Evolutionary conservation across 2,888 invertebrate species (phyloP), one percentile per base, ranked within the genome.

Genomic region (Ophioninae sp.): DNA sequence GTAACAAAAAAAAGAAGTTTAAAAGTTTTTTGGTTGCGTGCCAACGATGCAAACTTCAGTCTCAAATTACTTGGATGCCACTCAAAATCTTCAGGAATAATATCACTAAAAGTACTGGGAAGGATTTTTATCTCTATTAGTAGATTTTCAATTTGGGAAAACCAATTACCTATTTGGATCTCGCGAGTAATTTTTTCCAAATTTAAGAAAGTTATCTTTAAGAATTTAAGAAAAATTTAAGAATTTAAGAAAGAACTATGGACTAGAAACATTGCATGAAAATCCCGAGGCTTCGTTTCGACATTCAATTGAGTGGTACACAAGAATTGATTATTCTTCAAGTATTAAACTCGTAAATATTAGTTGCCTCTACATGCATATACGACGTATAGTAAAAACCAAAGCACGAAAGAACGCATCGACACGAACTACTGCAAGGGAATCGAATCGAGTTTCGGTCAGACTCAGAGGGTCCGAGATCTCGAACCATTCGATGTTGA

Each of bases 391-490:
- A 68, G 20, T 8, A 10, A 30, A 20, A 61, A 6, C 51, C 10
- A 3, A 44, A 13, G 13, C 3, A 65, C 65, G n/a, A 67, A 71
- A 72, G 39, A 73, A 51, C 23, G 76, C 17, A 10, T 22, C 23
- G 17, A 59, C 23, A 61, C 61, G 68, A 58, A 64, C 79, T 72
- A 6, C 10, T 69, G 22, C 68, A 72, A 76, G 76, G 63, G 69
- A 77, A 77, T 77, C 64, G 74, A 79, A 73, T 80, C 77, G 69
- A 73, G 64, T 73, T 83, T 80, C 56, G 44, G 63, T 73, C 59
- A 67, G 76, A 44, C 56, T 37, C 39, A 8, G 7, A 8, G 68
- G 2, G 67, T 44, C 41, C 44, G 22, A 67, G 22, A 13, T 22
- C 41, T 17, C 39, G 5, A n/a, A 37, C 37, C n/a, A 8, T 7